Conservation (phyloP, 2,888 invertebrate genomes). For the Scrobipalpa atriplicella region DNA sequence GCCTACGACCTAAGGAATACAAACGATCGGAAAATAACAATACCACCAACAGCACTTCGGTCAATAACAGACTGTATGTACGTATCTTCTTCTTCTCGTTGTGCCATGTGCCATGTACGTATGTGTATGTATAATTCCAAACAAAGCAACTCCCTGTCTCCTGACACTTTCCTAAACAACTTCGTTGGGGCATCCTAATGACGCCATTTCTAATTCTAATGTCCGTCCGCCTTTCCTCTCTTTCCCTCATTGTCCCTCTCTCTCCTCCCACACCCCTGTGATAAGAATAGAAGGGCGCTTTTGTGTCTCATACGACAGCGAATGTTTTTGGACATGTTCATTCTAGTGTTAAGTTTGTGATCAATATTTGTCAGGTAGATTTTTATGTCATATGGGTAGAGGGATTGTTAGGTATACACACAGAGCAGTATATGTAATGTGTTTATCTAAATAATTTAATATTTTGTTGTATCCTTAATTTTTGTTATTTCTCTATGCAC, state of each 20-base stretch:
- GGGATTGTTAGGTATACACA: too few relatives aligned
- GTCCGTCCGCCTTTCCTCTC: conserved; percentile 60
- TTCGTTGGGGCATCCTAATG: conserved; percentile 22
- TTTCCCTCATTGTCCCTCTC: conserved; percentile 39
- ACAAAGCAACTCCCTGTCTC: conserved; percentile 7
- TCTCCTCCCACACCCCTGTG: conserved; percentile 6
- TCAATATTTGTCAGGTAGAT: conserved; percentile 5
- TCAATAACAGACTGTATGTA: too few relatives aligned
- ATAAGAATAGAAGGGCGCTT: conserved; percentile 8
- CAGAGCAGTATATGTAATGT: too few relatives aligned
- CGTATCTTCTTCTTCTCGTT: too few relatives aligned
- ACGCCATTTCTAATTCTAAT: conserved; percentile 49
- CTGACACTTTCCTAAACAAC: conserved; percentile 12
- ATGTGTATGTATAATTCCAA: background rate
- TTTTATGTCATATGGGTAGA: background rate
- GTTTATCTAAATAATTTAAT: too few relatives aligned
- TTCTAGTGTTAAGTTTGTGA: background rate
- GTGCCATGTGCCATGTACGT: too few relatives aligned
- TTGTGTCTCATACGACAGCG: background rate
- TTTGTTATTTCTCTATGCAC: too few relatives aligned
- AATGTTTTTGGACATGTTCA: conserved; percentile 8
- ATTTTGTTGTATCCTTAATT: too few relatives aligned
- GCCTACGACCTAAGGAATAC: too few relatives aligned
- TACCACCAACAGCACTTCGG: too few relatives aligned
- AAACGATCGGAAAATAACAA: background rate